Base-by-base conservation (phyloP, 1,140 invertebrate species). In the Drosophila kepulauana region DNA sequence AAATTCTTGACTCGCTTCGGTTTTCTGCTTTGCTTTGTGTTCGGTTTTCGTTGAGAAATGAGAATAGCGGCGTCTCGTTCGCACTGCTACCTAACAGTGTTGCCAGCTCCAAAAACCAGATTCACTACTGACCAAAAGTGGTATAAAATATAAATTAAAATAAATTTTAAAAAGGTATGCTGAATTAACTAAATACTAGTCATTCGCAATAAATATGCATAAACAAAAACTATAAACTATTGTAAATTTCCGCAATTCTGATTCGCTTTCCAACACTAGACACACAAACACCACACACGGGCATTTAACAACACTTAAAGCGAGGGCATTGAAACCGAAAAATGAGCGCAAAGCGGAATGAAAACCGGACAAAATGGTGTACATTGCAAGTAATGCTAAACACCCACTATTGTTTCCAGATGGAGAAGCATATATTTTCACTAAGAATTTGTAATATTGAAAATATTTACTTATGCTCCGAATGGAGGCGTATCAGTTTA, bases 281-380 rank as follows among this genome's bases (percentile, higher is more conserved):
- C 15, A 48, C 35, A 38, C 35, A 10, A 3, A 38, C 35, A 38
- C 35, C 38, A 11, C 41, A 38, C n/a, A 61, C 20, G 28, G 51
- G 11, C 56, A 79, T 75, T 86, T 68, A 48, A 38, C 87, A 86
- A 78, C 81, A 88, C 82, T 88, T 30, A 70, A 63, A 35, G 62
- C 63, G 86, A 85, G 85, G 86, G 86, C 85, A 82, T 74, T 88
- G 71, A 91, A 82, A 88, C 85, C 76, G 79, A 90, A 90, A 69
- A 70, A 81, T 65, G 78, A 33, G 70, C 69, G 73, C 70, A 91
- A 91, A 89, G 75, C 33, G 61, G 65, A 89, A 85, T 85, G 43
- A 45, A 91, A 80, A 91, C 88, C 88, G 88, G 82, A 91, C 78
- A 91, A 91, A 91, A 86, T 91, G 80, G 87, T 75, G 88, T 75